Base-by-base conservation (phyloP, 2,113 vertebrate species). In the Falcunculus frontatus region DNA sequence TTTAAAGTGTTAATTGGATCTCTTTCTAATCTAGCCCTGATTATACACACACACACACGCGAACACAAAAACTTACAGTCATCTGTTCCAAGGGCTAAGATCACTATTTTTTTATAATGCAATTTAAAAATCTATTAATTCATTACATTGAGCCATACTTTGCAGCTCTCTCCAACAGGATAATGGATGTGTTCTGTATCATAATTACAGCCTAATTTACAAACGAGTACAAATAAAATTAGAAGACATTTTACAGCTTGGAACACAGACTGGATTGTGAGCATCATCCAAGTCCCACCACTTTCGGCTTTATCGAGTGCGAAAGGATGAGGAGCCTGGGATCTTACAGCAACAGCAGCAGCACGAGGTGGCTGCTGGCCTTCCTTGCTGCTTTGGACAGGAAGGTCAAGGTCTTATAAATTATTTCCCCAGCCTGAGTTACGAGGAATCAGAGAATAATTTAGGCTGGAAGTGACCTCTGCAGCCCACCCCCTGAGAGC, bases 121-220 rank as follows among this genome's bases (percentile, higher is more conserved):
- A 96, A 95, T 97, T 96, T 96, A 60, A 97, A 97, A 96, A 97
- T 92, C 95, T 97, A 96, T 96, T 96, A 96, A 96, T 97, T 96
- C 95, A 96, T 97, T 96, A 96, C 73, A 86, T 96, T 74, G 93
- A 96, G 93, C 94, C 94, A 95, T 89, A 97, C 91, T 97, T 96
- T 87, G 94, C 93, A 92, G 93, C 92, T 92, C 96, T 94, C 88
- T 96, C 95, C 96, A 97, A 96, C 93, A 93, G 93, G 95, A 94
- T 94, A 96, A 96, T 95, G 88, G 96, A 96, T 95, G 92, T 90
- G 90, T 95, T 96, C 96, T 94, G 90, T 95, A 93, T 92, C 88
- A 60, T 94, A 97, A 97, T 97, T 96, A 96, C 96, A 97, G 95
- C 90, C 86, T 96, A 95, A 93, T 95, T 95, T 95, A 93, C 90